These are phyloP conservation scores for Diplolepis rosae DNA, from an alignment of 2,888 invertebrate genomes.

Conservation along the genomic window DNA sequence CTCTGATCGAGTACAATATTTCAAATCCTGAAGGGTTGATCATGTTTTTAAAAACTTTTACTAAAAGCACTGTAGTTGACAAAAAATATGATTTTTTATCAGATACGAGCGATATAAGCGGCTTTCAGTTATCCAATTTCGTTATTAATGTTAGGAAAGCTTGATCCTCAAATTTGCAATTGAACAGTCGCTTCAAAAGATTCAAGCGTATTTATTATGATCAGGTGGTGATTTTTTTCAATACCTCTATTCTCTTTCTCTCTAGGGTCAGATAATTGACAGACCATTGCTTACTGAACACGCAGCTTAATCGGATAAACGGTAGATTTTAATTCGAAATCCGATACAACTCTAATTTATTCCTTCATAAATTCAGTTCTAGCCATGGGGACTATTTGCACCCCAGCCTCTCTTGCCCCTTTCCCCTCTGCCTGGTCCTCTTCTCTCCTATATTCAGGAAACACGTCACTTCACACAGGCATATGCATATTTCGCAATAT, in stretches of 20 bases:
- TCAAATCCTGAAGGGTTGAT: constrained; percentile 8
- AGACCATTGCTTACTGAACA: constrained; percentile 27
- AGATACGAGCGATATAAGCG: background rate
- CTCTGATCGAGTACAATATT: background rate
- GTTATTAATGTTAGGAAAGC: background rate
- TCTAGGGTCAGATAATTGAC: constrained; percentile 3
- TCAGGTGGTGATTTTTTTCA: background rate
- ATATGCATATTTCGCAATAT: constrained; percentile 38
- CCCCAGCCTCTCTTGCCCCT: constrained; percentile 14
- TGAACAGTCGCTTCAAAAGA: background rate
- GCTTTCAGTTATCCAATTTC: background rate
- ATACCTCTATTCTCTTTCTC: background rate
- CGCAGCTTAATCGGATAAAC: constrained; percentile 49
- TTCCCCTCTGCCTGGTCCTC: constrained; percentile 18
- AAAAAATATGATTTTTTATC: background rate
- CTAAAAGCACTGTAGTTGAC: background rate
- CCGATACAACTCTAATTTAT: constrained; percentile 57
- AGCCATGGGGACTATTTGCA: constrained; percentile 33
- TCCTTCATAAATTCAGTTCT: constrained; percentile 56
- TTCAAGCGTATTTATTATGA: background rate
- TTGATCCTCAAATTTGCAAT: background rate
- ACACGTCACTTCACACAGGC: constrained; percentile 3
- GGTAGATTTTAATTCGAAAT: constrained; percentile 42
- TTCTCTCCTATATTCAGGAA: constrained; percentile 18
- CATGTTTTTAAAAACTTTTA: constrained; percentile 5